phyloP scores from a whole-genome alignment of 1,140 invertebrate species.

The Steinernema khuongi region DNA sequence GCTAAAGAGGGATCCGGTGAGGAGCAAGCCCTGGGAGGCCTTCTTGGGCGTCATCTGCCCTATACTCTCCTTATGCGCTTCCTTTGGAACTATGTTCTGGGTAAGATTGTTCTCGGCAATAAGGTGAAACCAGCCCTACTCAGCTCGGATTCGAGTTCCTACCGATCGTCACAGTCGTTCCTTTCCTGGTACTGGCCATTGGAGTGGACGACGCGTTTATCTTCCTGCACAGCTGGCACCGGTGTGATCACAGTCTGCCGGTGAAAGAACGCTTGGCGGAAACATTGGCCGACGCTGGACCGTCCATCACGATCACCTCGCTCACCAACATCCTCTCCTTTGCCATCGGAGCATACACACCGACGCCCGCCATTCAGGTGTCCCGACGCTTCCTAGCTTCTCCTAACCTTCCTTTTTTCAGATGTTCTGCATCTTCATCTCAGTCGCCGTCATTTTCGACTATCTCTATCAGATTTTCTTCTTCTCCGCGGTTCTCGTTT shows the following conservation, averaged over 20 bases:
- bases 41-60: slow-evolving; percentile 54
- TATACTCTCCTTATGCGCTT: slow-evolving; percentile 47
- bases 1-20: slow-evolving; percentile 52
- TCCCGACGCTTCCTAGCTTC: slow-evolving; percentile 18
- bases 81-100: slow-evolving; percentile 55
- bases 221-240: slow-evolving; percentile 53
- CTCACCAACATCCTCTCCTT: slow-evolving; percentile 94
- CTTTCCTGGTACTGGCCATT: slow-evolving; percentile 55
- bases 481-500: slow-evolving; percentile 52
- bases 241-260: slow-evolving; percentile 36
- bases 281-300: slow-evolving; percentile 85
- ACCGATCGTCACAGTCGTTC: slow-evolving; percentile 55
- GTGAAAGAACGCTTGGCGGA: slow-evolving; percentile 69
- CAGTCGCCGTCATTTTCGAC: slow-evolving; percentile 53
- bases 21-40: slow-evolving; percentile 55
- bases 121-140: slow-evolving; percentile 9
- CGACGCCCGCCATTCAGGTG: slow-evolving; percentile 73
- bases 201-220: slow-evolving; percentile 59
- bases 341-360: slow-evolving; percentile 86
- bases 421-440: slow-evolving; percentile 55
- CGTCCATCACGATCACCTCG: slow-evolving; percentile 94
- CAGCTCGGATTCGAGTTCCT: slow-evolving; percentile 55
- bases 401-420: slow-evolving; percentile 28
- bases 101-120: slow-evolving; percentile 27
- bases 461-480: slow-evolving; percentile 58